These are phyloP conservation scores for Drosophila pegasa DNA, from an alignment of 2,888 invertebrate genomes.

Conservation along the genomic window DNA sequence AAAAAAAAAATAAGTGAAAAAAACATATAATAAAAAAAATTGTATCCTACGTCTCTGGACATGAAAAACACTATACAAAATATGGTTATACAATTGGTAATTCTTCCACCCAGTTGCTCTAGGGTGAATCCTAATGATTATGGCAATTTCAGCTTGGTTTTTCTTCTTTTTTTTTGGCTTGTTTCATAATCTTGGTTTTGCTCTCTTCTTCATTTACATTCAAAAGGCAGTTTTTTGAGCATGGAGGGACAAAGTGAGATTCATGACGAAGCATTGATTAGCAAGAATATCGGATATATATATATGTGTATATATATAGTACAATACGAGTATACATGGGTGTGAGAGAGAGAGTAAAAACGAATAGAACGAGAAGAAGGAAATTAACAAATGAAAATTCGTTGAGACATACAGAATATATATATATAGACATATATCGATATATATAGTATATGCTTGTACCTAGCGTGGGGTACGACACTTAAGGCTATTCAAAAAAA, in stretches of 20 bases:
- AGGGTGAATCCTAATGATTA: conserved; percentile 54
- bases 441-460: conserved; percentile 14
- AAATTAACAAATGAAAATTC: conserved; percentile 16
- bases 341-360: conserved; percentile 13
- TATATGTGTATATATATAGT: conserved; percentile 6
- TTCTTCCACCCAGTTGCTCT: conserved; percentile 37
- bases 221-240: conserved; percentile 78
- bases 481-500: conserved; percentile 68
- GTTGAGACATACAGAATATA: conserved; percentile 30
- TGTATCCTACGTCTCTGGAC: conserved; percentile 29
- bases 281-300: conserved; percentile 49
- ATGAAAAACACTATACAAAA: conserved; percentile 70
- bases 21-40: conserved; percentile 18
- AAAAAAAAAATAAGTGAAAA: conserved; percentile 7
- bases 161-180: conserved; percentile 46
- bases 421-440: conserved; percentile 3
- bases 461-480: conserved; percentile 40
- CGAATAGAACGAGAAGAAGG: conserved; percentile 9
- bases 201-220: conserved; percentile 41
- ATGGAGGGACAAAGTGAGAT: conserved; percentile 79
- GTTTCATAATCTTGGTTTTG: conserved; percentile 47
- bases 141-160: conserved; percentile 14
- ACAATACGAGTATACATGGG: conserved; percentile 22
- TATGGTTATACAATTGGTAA: conserved; percentile 39
- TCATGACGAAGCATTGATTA: conserved; percentile 66